phyloP scores from a whole-genome alignment of 2,113 vertebrate genomes.

The Paraplagusia blochii region DNA sequence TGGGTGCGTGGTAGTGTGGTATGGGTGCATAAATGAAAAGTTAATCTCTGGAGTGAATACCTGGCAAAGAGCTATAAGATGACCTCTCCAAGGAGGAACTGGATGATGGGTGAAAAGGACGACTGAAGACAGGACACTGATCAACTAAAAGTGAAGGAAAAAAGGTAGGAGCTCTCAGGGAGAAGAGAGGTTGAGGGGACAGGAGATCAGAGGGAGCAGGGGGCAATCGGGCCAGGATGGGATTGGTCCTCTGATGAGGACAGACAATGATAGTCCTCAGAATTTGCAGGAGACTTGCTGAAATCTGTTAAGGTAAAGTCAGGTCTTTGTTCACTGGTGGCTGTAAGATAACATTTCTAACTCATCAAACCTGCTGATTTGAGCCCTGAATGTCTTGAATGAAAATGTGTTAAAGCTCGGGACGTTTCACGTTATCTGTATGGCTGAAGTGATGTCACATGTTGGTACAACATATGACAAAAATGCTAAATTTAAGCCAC shows the following conservation, averaged over 20 bases:
- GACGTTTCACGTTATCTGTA: too few species aligned
- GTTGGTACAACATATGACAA: too few species aligned
- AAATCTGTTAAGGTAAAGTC: constrained; percentile 3
- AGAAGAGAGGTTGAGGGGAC: constrained; percentile 45
- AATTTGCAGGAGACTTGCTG: too few species aligned
- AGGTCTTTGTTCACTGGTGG: constrained; percentile 35
- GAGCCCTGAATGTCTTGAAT: too few species aligned
- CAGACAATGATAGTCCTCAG: not conserved
- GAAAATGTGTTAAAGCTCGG: too few species aligned
- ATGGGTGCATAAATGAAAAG: constrained; percentile 59
- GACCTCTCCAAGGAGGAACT: constrained; percentile 55
- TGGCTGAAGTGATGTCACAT: too few species aligned
- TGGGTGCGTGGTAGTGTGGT: constrained; percentile 2
- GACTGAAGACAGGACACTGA: constrained; percentile 30
- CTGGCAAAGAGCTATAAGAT: constrained; percentile 58
- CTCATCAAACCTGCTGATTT: constrained; percentile 29
- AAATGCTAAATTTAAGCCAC: too few species aligned
- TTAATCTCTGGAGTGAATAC: constrained; percentile 65
- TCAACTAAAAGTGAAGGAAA: constrained; percentile 26
- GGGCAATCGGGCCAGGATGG: constrained; percentile 26
- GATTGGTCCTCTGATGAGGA: constrained; percentile 48
- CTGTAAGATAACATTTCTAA: not conserved
- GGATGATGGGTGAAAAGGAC: constrained; percentile 36
- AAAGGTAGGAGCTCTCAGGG: constrained; percentile 44
- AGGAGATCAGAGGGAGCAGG: constrained; percentile 31